Base-by-base conservation (phyloP, 2,888 invertebrate genomes). In the Coenonympha glycerion region DNA sequence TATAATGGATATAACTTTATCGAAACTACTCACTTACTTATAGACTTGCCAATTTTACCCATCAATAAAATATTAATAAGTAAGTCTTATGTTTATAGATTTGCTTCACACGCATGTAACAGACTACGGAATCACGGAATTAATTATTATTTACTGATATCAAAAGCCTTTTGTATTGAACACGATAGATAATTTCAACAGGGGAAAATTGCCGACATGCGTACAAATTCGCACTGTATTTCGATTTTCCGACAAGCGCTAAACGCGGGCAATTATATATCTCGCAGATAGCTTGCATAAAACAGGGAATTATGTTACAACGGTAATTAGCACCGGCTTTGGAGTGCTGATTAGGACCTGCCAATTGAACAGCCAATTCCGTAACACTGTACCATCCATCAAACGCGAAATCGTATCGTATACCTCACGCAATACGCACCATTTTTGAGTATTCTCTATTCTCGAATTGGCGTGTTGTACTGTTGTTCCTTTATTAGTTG, bases 401-500 rank as follows among this genome's bases (percentile, higher is more conserved):
- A 47, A 54, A 41, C 6, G 9, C 15, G 21, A 53, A 53, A 52
- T 16, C 49, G 39, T 47, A 40, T 30, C 50, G 30, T 52, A 46
- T 22, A 18, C n/a, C 26, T 6, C 2, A 22, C 30, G 45, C 28
- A 42, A 55, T 57, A 60, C 40, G 52, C 45, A 15, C 34, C 45
- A 53, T 52, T 53, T 40, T 53, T 28, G 49, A 40, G 16, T 3
- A 41, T 28, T 30, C 11, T 28, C 24, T 26, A 22, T 5, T 22
- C 45, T 37, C 48, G 28, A 39, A 47, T 45, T 30, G 52, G 51
- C 42, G 41, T 56, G 50, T 54, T 71, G 71, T 74, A 15, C 72
- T 56, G 50, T 54, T 71, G 71, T 74, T 24, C 72, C 69, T 76
- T 72, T 77, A 73, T 74, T 73, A 73, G 71, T 72, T 72, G 68